Evolutionary conservation across 2,888 invertebrate species (phyloP).

Genomic region (Melinaea menophilus): DNA sequence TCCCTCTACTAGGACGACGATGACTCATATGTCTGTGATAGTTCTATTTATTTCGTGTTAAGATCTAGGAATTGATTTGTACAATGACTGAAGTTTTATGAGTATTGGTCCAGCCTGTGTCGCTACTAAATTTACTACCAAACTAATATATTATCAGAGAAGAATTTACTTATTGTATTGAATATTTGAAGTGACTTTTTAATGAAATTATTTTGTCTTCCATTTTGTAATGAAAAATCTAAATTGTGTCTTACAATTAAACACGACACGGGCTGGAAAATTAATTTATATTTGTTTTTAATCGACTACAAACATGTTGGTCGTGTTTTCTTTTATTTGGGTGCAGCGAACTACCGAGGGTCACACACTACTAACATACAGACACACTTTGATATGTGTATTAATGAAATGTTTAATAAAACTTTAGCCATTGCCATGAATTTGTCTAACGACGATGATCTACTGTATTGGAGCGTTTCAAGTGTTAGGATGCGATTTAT

Average conservation of each 20-base stretch:
- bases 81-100: conserved; percentile 62
- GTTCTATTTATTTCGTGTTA: conserved; percentile 62
- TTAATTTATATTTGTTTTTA: no score
- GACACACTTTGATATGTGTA: neutral
- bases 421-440: conserved; percentile 62
- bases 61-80: conserved; percentile 43
- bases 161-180: no score
- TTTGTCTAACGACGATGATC: conserved; percentile 44
- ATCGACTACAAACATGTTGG: no score
- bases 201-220: conserved; percentile 32
- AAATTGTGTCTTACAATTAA: conserved; percentile 20
- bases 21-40: conserved; percentile 75
- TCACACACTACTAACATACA: no score
- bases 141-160: no score
- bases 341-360: no score
- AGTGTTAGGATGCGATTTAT: conserved; percentile 54
- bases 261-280: no score
- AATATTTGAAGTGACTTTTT: conserved; percentile 12
- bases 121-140: no score
- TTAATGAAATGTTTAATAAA: conserved; percentile 39
- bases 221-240: conserved; percentile 27
- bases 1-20: conserved; percentile 12
- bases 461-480: conserved; percentile 43
- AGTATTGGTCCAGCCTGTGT: neutral
- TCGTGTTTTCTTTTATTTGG: conserved; percentile 8